Conservation (phyloP, 2,888 invertebrate genomes). For the Metacarcinus magister region DNA sequence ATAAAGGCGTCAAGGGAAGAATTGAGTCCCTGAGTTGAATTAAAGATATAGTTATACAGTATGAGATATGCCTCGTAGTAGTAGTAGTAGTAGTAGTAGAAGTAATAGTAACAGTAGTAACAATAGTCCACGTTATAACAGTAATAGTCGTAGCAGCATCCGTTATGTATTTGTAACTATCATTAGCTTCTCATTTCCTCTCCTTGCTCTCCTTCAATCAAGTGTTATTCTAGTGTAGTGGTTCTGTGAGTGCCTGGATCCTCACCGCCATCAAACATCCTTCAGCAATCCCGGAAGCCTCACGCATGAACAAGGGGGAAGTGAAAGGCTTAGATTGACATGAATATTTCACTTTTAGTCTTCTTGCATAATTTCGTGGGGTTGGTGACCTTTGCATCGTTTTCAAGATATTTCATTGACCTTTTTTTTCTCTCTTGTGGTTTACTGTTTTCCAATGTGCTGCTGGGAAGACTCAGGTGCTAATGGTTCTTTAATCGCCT, state of each 20-base stretch:
- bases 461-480: neutral
- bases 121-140: neutral
- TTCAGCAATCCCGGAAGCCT: neutral
- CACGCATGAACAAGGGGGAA: neutral
- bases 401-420: neutral
- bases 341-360: neutral
- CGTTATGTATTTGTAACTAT: neutral
- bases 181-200: neutral
- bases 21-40: too few species aligned
- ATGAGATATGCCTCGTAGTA: neutral
- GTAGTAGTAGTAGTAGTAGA: neutral
- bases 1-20: too few species aligned
- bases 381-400: neutral
- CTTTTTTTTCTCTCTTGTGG: neutral
- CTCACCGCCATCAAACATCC: neutral
- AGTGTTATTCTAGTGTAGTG: neutral
- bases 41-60: too few species aligned
- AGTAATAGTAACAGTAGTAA: too few species aligned
- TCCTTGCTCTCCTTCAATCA: neutral
- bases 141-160: neutral
- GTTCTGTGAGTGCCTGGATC: neutral
- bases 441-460: neutral
- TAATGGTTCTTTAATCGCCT: conserved; percentile 15
- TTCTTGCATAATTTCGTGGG: neutral
- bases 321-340: neutral